Conservation (phyloP, 1,140 invertebrate genomes). For the Philopotamus ludificatus region DNA sequence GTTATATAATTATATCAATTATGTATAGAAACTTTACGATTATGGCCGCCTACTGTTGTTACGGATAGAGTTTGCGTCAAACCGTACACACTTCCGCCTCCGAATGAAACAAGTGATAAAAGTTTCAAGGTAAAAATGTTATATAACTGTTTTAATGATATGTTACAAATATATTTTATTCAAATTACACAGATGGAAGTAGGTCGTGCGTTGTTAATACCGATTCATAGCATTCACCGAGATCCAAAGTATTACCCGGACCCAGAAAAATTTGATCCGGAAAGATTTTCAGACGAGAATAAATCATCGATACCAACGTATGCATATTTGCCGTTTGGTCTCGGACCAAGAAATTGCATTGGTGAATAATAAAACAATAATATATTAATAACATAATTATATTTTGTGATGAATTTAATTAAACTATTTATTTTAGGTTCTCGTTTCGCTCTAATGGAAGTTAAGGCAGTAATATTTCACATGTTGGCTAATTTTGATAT, state of each 20-base stretch:
- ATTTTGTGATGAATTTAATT: background rate
- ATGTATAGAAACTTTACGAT: background rate
- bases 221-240: background rate
- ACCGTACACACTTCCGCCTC: background rate
- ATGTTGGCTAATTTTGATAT: constrained; percentile 39
- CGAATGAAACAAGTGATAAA: background rate
- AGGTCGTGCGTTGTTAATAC: background rate
- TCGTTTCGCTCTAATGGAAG: constrained; percentile 61
- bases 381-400: background rate
- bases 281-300: constrained; percentile 4
- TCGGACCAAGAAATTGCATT: constrained; percentile 49
- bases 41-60: background rate
- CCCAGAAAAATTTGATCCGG: background rate
- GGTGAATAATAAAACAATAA: constrained; percentile 13
- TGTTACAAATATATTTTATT: constrained; percentile 43
- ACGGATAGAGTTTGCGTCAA: constrained; percentile 1
- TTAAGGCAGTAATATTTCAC: constrained; percentile 55
- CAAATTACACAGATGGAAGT: background rate
- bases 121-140: constrained; percentile 36
- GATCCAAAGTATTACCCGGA: background rate
- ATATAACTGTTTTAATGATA: constrained; percentile 41
- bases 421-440: constrained; percentile 31
- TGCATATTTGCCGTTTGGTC: constrained; percentile 51
- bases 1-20: background rate
- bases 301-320: background rate